Percentiles rank a stretch among this genome's conserved stretches.
phyloP scores from a whole-genome alignment of 1,140 invertebrate species.

The Bombus superbus region DNA sequence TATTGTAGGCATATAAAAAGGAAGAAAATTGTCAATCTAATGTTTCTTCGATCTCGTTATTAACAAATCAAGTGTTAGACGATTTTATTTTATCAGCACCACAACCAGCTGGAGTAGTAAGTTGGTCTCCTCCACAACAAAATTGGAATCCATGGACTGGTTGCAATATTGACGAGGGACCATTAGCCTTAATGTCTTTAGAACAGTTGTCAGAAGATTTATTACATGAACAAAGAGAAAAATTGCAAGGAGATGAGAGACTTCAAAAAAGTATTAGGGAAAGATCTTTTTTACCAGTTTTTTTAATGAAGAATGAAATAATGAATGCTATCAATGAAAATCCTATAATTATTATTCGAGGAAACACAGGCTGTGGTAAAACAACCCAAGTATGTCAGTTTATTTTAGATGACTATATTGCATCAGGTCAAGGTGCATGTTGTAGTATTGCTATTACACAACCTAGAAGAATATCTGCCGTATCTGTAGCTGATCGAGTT shows the following conservation, averaged over 20 bases:
- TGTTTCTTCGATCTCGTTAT: conserved; percentile 79
- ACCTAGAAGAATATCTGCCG: conserved; percentile 96
- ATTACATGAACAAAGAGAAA: conserved; percentile 85
- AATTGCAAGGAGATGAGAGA: conserved; percentile 85
- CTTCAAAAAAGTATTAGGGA: conserved; percentile 87
- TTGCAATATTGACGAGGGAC: conserved; percentile 97
- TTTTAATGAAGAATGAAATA: conserved; percentile 87
- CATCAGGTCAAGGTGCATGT: conserved; percentile 91
- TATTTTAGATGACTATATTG: conserved; percentile 97
- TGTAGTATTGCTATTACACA: conserved; percentile 97
- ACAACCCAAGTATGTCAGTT: conserved; percentile 96
- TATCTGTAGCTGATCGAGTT: conserved; percentile 96
- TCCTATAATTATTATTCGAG: conserved; percentile 93
- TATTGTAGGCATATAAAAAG: not conserved
- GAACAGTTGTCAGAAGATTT: conserved; percentile 93
- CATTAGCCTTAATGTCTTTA: conserved; percentile 89
- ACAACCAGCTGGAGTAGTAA: conserved; percentile 89
- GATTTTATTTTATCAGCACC: conserved; percentile 85
- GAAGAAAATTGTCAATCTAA: not conserved
- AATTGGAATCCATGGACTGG: conserved; percentile 99
- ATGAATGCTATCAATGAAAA: conserved; percentile 93
- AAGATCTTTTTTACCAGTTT: conserved; percentile 90
- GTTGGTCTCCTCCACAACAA: conserved; percentile 96
- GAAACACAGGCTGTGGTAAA: conserved; percentile 97
- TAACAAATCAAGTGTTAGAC: conserved; percentile 85